Base-by-base conservation (phyloP, 2,797 vertebrate species). In the Epinephelus coioides region DNA sequence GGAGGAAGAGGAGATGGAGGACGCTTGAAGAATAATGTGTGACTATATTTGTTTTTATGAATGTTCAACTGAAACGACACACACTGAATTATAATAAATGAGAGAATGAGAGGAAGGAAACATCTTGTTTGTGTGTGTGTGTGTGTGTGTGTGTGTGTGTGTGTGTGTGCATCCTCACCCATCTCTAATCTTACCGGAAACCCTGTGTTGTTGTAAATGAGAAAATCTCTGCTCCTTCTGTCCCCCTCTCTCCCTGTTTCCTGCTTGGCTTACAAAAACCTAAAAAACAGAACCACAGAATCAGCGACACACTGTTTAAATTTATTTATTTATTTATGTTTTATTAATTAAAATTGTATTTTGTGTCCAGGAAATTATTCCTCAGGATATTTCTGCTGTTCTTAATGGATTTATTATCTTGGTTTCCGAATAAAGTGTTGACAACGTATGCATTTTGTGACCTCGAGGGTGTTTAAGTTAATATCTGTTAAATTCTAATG, bases 161-260 rank as follows among this genome's bases (percentile, higher is more conserved):
- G 25, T 47, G 40, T 60, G 38, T 64, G 25, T 49, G 27, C 74
- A 34, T 67, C 23, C 17, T 62, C 46, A 59, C 21, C 60, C 15
- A 44, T 43, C 46, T 59, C 25, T 54, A 54, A 25, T 71, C 57
- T 8, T 55, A 77, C 60, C 2, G 17, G 70, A 64, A 57, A 75
- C 74, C 72, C 65, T 47, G 65, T 44, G 71, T 81, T 57, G 83
- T 61, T 71, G 74, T 69, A 81, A 81, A 89, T 86, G 47, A 73
- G 46, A 83, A 79, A 79, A 51, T 46, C 51, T 46, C 70, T 53
- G 10, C 23, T 51, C 47, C 60, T 0, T 12, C 55, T 62, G 60
- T 2, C 64, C 7, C 11, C 49, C 19, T 61, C 63, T 25, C 56
- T 50, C 3, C 56, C 49, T 15, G 27, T 65, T 76, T 63, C 73